Percentiles rank a stretch among this genome's conserved stretches.
Evolutionary conservation across 2,113 vertebrate species (phyloP).

Genomic region (Bubo scandiacus): DNA sequence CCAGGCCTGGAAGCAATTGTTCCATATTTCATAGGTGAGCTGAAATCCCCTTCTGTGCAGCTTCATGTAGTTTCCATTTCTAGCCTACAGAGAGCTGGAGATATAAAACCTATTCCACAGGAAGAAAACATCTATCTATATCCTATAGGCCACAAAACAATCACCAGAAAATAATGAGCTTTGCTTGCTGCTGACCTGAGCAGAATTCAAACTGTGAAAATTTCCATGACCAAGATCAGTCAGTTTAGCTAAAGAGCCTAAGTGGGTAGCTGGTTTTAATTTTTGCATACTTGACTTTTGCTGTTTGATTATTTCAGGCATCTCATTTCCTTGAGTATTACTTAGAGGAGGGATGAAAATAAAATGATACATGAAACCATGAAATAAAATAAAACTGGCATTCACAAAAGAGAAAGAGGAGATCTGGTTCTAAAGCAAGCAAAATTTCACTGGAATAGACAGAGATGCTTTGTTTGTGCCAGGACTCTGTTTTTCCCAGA

Average conservation of each 20-base stretch:
- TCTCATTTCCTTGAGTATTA: constrained; percentile 14
- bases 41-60: neutral
- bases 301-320: constrained; percentile 46
- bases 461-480: constrained; percentile 11
- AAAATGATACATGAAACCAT: constrained; percentile 18
- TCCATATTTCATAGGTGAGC: constrained; percentile 1
- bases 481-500: neutral
- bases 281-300: constrained; percentile 46
- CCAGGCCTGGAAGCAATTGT: neutral
- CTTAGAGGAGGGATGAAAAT: constrained; percentile 24
- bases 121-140: constrained; percentile 33
- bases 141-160: constrained; percentile 35
- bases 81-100: neutral
- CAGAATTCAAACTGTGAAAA: constrained; percentile 45
- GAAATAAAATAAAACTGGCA: constrained; percentile 23
- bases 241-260: neutral
- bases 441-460: neutral
- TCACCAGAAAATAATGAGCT: constrained; percentile 54
- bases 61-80: neutral
- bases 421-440: neutral
- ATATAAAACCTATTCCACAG: neutral
- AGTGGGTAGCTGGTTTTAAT: constrained; percentile 14
- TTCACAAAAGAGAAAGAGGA: neutral
- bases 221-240: constrained; percentile 31
- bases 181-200: constrained; percentile 54